Base-by-base conservation (phyloP, 64 coral and sea anemone species). In the Montipora cactus region DNA sequence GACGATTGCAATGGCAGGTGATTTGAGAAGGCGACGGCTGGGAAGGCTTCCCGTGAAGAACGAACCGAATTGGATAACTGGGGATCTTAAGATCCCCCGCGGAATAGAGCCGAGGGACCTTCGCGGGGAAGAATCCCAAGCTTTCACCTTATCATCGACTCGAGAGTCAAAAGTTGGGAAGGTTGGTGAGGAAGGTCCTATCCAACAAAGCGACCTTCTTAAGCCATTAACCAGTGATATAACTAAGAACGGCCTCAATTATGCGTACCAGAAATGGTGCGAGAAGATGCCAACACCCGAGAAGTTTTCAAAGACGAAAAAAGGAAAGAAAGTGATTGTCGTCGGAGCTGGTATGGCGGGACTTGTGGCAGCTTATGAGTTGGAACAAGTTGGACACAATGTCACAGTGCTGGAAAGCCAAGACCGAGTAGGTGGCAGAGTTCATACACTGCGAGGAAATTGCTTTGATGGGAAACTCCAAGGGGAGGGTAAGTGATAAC, bases 321-420 rank as follows among this genome's bases (percentile, higher is more conserved):
- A 90, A 19, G 75, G n/a, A 28, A 90, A 90, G 73, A 77, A 79
- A 46, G 59, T 90, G 50, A 62, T 90, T 25, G 77, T 90, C 6
- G 53, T 90, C 79, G 89, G 89, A 52, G 89, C 89, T 19, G 89
- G 89, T 19, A 90, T 90, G 74, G 77, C 89, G 47, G 89, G 89
- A 45, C 89, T 90, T 15, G 89, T 79, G 14, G 89, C 89, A 46
- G 89, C 89, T 6, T 90, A 62, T 51, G 89, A 90, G 79, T 16
- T 90, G 76, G 66, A 58, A 15, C 77, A 79, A 20, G 75, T 79
- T 47, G 89, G 89, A 68, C 89, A 90, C 50, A 59, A 90, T 37
- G 89, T 90, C 18, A 90, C 14, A 18, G 25, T 90, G 66, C 59
- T 90, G 16, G 89, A 90, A 46, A 80, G 89, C 45, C 89, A 90